Evolutionary conservation across 2,113 vertebrate genomes (phyloP).

Genomic region (Poeciliopsis occidentalis): DNA sequence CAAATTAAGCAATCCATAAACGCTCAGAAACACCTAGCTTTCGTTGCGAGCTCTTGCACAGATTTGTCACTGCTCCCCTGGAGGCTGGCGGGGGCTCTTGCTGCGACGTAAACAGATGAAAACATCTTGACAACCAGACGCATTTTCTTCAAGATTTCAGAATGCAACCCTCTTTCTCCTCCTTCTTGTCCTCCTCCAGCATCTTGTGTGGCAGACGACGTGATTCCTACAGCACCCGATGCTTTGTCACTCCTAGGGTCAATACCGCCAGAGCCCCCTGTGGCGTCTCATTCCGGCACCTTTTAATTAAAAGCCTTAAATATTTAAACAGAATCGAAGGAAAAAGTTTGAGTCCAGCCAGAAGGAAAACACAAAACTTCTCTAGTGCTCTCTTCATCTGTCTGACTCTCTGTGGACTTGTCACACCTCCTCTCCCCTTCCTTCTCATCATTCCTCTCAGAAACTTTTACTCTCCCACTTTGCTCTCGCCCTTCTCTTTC

Average conservation of each 20-base stretch:
- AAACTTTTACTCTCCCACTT: slow-evolving; percentile 24
- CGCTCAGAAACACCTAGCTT: slow-evolving; percentile 43
- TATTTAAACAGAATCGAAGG: slow-evolving; percentile 78
- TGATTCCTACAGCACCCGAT: slow-evolving; percentile 15
- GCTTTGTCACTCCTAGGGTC: slow-evolving; percentile 68
- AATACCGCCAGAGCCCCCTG: slow-evolving; percentile 65
- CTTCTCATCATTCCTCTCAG: slow-evolving; percentile 3
- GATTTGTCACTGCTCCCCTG: slow-evolving; percentile 38
- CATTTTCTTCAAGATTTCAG: slow-evolving; percentile 24
- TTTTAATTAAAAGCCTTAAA: slow-evolving; percentile 79
- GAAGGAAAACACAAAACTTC: slow-evolving; percentile 53
- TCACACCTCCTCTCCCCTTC: slow-evolving; percentile 2
- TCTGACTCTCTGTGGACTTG: slow-evolving; percentile 21
- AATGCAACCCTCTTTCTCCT: background rate
- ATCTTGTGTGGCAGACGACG: background rate
- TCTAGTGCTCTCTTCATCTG: slow-evolving; percentile 16
- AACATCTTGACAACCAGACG: slow-evolving; percentile 48
- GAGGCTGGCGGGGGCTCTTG: slow-evolving; percentile 28
- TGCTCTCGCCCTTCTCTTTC: slow-evolving; percentile 34
- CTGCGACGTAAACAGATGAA: slow-evolving; percentile 59
- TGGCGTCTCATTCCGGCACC: slow-evolving; percentile 67
- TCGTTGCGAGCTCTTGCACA: slow-evolving; percentile 20
- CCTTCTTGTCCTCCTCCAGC: background rate
- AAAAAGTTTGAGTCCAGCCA: slow-evolving; percentile 49
- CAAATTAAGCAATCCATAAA: slow-evolving; percentile 67